Base-by-base conservation (phyloP, 2,888 invertebrate species). In the Eurytoma adleriae region DNA sequence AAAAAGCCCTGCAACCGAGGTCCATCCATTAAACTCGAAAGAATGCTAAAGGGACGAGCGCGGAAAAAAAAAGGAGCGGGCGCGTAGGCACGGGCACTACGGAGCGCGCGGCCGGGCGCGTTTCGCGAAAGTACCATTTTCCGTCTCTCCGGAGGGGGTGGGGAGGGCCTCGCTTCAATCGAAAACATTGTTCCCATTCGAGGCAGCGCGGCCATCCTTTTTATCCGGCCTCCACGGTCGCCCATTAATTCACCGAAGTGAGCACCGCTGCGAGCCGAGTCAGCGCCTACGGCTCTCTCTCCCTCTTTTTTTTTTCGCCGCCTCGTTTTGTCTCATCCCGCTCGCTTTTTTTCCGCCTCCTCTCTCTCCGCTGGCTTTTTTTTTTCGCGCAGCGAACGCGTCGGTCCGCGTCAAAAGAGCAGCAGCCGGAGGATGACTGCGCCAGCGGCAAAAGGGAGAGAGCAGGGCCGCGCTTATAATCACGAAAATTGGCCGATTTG, bases 201-300 rank as follows among this genome's bases (percentile, higher is more conserved):
- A 50, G 27, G 59, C 27, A 18, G 30, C 18, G 69, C 13, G n/a
- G 13, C 70, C 18, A 13, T 56, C 27, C 27, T 27, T 27, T 54
- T 20, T 18, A 7, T 24, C 2, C 62, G 57, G 57, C 56, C 14
- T 40, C 56, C 52, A 52, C 14, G 40, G 50, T 24, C 59, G 40
- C 24, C 78, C 73, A 68, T 73, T 62, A 73, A 79, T 79, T 73
- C 73, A 13, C 68, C 78, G 68, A 59, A 79, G 68, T 59, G 73
- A 68, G 56, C 68, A n/a, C 7, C 20, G 4, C 27, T 48, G 27
- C 54, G 18, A 10, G 27, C n/a, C 56, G 54, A 64, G 56, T 74
- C 54, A 64, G 74, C 69, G 61, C 52, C 52, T 56, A n/a, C 56
- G 16, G 16, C 64, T 61, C 57, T 70, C n/a, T 66, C 27, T 56